Conservation (phyloP, 2,797 vertebrate species). For the Coracias cyanogaster region DNA sequence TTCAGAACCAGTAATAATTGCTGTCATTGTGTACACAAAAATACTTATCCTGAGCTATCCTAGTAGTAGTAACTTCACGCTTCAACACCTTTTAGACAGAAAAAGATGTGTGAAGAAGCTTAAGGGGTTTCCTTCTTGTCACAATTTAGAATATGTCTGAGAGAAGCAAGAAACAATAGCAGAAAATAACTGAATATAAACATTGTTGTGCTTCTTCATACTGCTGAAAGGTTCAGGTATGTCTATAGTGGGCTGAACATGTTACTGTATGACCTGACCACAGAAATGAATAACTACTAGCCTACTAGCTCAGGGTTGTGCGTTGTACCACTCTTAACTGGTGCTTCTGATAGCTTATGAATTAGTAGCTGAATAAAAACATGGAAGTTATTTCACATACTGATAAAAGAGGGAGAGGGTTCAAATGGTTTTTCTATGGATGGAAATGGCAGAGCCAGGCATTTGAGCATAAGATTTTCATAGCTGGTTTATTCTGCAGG, state of each 20-base stretch:
- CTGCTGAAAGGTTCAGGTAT: slow-evolving; percentile 12
- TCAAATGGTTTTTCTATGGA: background rate
- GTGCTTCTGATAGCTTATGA: background rate
- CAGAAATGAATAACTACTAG: background rate
- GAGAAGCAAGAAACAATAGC: slow-evolving; percentile 51
- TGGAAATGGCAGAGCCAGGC: background rate
- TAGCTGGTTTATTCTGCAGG: background rate
- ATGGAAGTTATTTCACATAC: background rate
- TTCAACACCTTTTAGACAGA: slow-evolving; percentile 2
- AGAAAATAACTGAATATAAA: slow-evolving; percentile 52
- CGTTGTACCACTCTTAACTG: background rate
- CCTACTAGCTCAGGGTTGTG: background rate
- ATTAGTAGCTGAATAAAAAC: background rate
- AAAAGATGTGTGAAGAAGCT: background rate
- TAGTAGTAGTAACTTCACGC: background rate
- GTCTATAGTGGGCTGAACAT: background rate
- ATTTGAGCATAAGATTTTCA: background rate
- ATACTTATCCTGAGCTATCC: background rate
- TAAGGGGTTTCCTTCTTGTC: slow-evolving; percentile 5
- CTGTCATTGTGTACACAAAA: background rate
- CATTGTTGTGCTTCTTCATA: slow-evolving; percentile 25
- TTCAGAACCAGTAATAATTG: background rate
- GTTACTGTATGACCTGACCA: background rate
- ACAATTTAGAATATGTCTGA: slow-evolving; percentile 16
- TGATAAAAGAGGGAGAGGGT: background rate